Evolutionary conservation across 2,888 invertebrate species (phyloP).

Genomic region (Xanthorhoe spadicearia): DNA sequence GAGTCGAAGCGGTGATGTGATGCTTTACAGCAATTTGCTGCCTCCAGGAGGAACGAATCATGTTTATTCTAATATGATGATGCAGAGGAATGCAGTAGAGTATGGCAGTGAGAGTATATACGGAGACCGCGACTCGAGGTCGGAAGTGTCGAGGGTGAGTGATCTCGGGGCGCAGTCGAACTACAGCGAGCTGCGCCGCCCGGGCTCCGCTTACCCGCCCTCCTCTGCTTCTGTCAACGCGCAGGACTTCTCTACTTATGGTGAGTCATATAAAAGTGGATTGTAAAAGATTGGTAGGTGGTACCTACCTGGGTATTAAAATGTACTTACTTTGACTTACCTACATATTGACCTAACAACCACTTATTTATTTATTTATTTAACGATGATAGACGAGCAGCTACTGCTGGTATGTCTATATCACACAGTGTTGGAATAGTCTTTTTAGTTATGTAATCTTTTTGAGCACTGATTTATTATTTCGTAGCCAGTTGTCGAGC

Average conservation of each 20-base stretch:
- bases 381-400: too few species aligned
- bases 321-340: too few species aligned
- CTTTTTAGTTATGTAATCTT: too few species aligned
- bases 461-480: too few species aligned
- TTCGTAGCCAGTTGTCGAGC: too few species aligned
- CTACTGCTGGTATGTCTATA: too few species aligned
- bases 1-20: constrained; percentile 75
- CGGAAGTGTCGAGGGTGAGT: constrained; percentile 78
- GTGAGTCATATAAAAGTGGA: too few species aligned
- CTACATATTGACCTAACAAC: too few species aligned
- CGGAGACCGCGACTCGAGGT: constrained; percentile 70
- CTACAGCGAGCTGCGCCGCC: constrained; percentile 86
- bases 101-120: constrained; percentile 80
- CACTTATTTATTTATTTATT: too few species aligned
- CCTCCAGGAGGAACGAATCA: constrained; percentile 81
- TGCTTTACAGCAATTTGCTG: constrained; percentile 77
- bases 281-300: too few species aligned
- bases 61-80: constrained; percentile 77
- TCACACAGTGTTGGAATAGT: too few species aligned
- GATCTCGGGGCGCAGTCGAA: constrained; percentile 85
- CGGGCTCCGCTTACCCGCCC: constrained; percentile 84
- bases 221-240: constrained; percentile 79
- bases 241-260: constrained; percentile 84
- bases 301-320: too few species aligned
- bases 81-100: constrained; percentile 80